Percentiles rank a stretch among this genome's conserved stretches.
These are phyloP conservation scores for Aporrectodea caliginosa DNA, from an alignment of 1,140 invertebrate species.

Conservation along the genomic window DNA sequence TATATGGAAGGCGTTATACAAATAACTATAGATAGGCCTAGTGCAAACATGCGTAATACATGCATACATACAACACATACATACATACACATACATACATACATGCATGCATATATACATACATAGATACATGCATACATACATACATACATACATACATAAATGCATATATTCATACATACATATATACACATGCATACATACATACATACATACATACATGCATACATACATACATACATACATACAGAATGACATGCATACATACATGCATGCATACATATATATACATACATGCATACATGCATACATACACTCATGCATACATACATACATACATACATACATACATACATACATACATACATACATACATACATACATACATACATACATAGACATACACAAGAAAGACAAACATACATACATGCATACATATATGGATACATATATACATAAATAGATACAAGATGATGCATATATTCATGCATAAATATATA, in stretches of 20 bases:
- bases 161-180: not conserved
- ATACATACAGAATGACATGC: not conserved
- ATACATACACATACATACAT: not conserved
- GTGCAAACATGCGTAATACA: too few species aligned
- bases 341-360: not conserved
- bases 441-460: not conserved
- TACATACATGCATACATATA: not conserved
- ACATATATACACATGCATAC: not conserved
- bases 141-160: not conserved
- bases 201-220: conserved; percentile 3
- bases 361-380: not conserved
- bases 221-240: not conserved
- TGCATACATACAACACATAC: too few species aligned
- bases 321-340: not conserved
- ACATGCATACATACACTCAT: too few species aligned
- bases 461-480: not conserved
- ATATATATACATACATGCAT: too few species aligned
- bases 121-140: not conserved
- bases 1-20: too few species aligned
- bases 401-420: not conserved
- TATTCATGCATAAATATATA: not conserved
- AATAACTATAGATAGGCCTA: too few species aligned
- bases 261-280: not conserved
- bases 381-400: not conserved
- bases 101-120: not conserved